Conservation (phyloP, 2,888 invertebrate species). For the Stictocephala bisonia region DNA sequence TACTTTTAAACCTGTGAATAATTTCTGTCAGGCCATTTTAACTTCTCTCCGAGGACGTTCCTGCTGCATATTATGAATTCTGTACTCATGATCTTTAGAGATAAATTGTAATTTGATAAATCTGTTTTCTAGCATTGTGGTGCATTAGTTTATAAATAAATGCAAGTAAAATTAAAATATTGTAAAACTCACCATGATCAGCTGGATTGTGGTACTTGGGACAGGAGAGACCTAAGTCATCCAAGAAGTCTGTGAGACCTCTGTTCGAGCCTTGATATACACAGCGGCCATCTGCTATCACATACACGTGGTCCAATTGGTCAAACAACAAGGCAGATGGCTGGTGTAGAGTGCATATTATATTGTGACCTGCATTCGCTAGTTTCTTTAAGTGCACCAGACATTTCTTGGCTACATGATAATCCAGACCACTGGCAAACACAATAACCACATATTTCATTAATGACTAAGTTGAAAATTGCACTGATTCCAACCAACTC, state of each 20-base stretch:
- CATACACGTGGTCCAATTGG: slow-evolving; percentile 91
- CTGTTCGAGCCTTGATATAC: slow-evolving; percentile 83
- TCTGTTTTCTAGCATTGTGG: background rate
- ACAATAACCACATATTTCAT: no score
- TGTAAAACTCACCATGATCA: slow-evolving; percentile 80
- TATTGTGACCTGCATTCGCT: slow-evolving; percentile 85
- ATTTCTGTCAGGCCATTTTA: no score
- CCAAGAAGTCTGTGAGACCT: slow-evolving; percentile 81
- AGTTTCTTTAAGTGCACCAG: slow-evolving; percentile 82
- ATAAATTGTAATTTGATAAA: background rate
- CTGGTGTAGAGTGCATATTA: slow-evolving; percentile 92
- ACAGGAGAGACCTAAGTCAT: slow-evolving; percentile 72
- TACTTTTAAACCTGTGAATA: no score
- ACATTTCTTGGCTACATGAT: slow-evolving; percentile 85
- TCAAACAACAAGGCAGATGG: slow-evolving; percentile 87
- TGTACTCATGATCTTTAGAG: background rate
- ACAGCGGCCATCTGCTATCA: slow-evolving; percentile 82
- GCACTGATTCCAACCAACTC: no score
- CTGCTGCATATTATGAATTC: background rate
- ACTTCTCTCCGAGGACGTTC: no score
- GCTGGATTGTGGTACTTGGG: slow-evolving; percentile 93
- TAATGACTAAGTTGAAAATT: no score
- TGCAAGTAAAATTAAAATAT: slow-evolving; percentile 34
- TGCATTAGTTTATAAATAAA: background rate
- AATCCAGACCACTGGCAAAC: slow-evolving; percentile 78